Percentiles rank a stretch among this genome's conserved stretches.
phyloP scores from a whole-genome alignment of 2,113 vertebrate species.

The Mus spicilegus region DNA sequence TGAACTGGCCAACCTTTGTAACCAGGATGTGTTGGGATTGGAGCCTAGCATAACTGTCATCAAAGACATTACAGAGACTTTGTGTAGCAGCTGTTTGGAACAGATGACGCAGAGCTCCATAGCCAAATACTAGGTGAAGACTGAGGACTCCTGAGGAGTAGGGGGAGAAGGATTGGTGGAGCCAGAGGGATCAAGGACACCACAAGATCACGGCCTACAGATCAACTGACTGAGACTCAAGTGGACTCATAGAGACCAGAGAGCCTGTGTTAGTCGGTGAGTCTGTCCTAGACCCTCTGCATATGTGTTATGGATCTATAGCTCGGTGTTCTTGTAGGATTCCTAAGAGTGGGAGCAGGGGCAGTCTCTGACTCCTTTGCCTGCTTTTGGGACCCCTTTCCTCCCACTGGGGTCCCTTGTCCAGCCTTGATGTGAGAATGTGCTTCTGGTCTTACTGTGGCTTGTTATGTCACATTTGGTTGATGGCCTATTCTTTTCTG shows the following conservation, averaged over 20 bases:
- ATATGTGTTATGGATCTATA: not conserved
- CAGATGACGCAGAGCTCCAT: not conserved
- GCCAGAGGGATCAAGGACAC: not conserved
- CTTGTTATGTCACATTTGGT: not conserved
- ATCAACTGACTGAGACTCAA: not conserved
- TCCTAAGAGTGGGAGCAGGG: not conserved
- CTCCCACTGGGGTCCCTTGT: not conserved
- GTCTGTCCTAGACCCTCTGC: not conserved
- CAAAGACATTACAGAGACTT: not conserved
- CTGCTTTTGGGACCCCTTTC: not conserved
- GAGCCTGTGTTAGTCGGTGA: not conserved
- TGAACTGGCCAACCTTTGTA: not conserved
- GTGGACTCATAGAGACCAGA: not conserved
- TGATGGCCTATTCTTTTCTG: not conserved
- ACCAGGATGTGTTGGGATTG: not conserved
- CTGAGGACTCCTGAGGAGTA: not conserved
- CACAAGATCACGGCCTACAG: not conserved
- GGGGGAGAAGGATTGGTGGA: not conserved
- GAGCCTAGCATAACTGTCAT: not conserved
- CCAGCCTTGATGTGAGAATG: not conserved
- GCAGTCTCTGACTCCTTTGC: not conserved
- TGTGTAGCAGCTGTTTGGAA: not conserved
- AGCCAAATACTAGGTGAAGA: not conserved
- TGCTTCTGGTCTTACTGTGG: not conserved
- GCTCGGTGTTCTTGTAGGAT: not conserved